Conservation (phyloP, 2,797 vertebrate genomes). For the Typhlichthys subterraneus region DNA sequence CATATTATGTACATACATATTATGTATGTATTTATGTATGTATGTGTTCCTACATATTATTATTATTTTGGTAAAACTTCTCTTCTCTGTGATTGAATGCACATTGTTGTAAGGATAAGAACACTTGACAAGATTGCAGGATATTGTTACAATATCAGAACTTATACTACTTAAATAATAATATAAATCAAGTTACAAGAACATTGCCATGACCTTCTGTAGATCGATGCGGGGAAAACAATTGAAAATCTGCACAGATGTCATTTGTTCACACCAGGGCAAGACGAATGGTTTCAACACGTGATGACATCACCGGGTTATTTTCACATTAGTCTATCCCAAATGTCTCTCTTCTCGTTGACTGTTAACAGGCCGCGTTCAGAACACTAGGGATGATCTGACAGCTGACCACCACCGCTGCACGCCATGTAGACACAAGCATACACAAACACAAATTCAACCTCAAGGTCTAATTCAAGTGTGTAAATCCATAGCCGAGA, state of each 20-base stretch:
- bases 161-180: no score
- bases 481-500: slow-evolving; percentile 68
- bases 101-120: no score
- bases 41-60: no score
- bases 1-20: no score
- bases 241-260: slow-evolving; percentile 13
- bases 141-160: no score
- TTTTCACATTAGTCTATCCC: slow-evolving; percentile 26
- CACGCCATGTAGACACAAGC: slow-evolving; percentile 4
- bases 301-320: slow-evolving; percentile 14
- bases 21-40: no score
- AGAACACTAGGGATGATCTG: background rate
- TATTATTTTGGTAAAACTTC: no score
- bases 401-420: background rate
- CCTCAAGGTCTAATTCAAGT: slow-evolving; percentile 57
- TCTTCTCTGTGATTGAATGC: no score
- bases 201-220: no score
- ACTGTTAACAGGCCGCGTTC: slow-evolving; percentile 1
- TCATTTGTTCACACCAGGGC: slow-evolving; percentile 41
- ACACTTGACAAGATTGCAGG: no score
- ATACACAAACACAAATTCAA: slow-evolving; percentile 28
- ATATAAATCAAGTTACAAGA: no score
- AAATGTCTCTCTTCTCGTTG: slow-evolving; percentile 25
- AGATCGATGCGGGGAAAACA: slow-evolving; percentile 6
- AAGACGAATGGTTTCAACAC: slow-evolving; percentile 31